A percentile compares a stretch with the other conserved stretches of the same genome.
These are phyloP conservation scores for Drosophila paramelanica DNA, from an alignment of 2,888 invertebrate species.

Conservation along the genomic window DNA sequence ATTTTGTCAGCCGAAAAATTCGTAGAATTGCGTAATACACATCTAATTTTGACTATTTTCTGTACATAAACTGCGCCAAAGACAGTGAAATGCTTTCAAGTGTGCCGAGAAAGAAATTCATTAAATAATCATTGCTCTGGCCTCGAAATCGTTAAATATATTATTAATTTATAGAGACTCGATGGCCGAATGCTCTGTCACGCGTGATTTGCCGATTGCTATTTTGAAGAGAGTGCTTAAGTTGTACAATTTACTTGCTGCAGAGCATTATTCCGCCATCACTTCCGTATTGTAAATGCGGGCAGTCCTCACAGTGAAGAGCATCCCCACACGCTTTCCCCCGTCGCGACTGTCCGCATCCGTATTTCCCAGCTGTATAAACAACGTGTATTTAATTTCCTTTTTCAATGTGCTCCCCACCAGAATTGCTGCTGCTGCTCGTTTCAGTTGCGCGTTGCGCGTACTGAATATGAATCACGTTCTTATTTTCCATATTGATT, in stretches of 20 bases:
- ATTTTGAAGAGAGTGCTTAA: constrained; percentile 21
- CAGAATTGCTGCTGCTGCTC: constrained; percentile 32
- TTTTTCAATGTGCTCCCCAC: constrained; percentile 18
- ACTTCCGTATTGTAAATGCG: constrained; percentile 61
- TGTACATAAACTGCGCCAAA: background rate
- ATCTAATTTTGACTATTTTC: too few relatives aligned
- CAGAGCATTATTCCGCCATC: constrained; percentile 38
- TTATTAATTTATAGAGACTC: constrained; percentile 39
- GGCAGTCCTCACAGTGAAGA: background rate
- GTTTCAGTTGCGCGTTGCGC: constrained; percentile 60
- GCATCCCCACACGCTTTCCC: background rate
- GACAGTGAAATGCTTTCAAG: background rate
- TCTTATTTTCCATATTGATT: constrained; percentile 74
- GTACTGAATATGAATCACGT: constrained; percentile 72
- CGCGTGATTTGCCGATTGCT: constrained; percentile 40
- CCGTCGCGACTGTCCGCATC: background rate
- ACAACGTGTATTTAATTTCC: constrained; percentile 73
- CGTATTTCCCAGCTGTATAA: constrained; percentile 11
- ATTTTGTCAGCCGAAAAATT: too few relatives aligned
- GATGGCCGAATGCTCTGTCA: constrained; percentile 20
- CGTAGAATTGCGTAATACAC: too few relatives aligned
- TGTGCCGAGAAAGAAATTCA: constrained; percentile 1
- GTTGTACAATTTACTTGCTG: constrained; percentile 31
- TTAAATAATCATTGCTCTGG: constrained; percentile 10
- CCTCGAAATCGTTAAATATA: constrained; percentile 22